These are phyloP conservation scores for Ips nitidus DNA, from an alignment of 1,140 invertebrate species.

Conservation along the genomic window DNA sequence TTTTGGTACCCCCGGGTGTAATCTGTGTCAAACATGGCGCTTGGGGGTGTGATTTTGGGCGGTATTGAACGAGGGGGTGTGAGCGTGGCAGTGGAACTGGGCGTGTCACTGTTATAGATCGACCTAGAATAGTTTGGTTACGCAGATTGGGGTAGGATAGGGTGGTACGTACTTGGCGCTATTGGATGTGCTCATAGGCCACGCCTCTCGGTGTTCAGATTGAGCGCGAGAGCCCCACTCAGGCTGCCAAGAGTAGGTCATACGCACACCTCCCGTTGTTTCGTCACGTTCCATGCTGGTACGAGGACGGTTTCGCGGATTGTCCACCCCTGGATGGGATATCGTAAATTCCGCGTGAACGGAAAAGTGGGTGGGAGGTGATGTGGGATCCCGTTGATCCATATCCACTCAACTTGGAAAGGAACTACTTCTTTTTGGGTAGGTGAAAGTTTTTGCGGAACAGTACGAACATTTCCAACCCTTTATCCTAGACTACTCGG, in stretches of 20 bases:
- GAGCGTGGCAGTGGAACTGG: constrained; percentile 17
- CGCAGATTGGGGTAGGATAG: not conserved
- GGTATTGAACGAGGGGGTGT: constrained; percentile 17
- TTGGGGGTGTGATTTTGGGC: constrained; percentile 19
- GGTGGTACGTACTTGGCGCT: constrained; percentile 24
- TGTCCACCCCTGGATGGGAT: constrained; percentile 48
- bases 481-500: not conserved
- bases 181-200: constrained; percentile 20
- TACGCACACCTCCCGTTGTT: constrained; percentile 52
- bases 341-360: constrained; percentile 64
- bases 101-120: constrained; percentile 22
- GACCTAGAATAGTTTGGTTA: constrained; percentile 11
- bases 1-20: constrained; percentile 53
- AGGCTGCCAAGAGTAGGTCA: constrained; percentile 56
- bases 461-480: not conserved
- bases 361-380: constrained; percentile 53
- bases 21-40: constrained; percentile 27
- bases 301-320: constrained; percentile 41
- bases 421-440: constrained; percentile 15
- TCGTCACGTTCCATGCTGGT: constrained; percentile 49
- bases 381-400: constrained; percentile 29
- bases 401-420: constrained; percentile 11
- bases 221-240: constrained; percentile 14
- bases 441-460: constrained; percentile 1
- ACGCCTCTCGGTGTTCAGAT: constrained; percentile 11